Conservation (phyloP, 1,140 invertebrate species). For the Bombus confusus region DNA sequence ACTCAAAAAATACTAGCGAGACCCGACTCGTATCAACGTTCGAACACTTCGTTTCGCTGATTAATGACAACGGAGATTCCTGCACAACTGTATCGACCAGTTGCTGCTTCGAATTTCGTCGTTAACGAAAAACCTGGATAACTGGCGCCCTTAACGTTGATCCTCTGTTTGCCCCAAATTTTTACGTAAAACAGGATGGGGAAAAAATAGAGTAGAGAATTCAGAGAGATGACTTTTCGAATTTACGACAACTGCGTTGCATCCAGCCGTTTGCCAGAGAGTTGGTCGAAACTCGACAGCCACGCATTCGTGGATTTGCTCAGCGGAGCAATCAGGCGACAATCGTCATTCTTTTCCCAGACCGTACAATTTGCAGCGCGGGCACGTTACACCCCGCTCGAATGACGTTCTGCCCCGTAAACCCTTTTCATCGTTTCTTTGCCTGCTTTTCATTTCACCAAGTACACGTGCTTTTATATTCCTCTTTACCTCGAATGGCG, state of each 20-base stretch:
- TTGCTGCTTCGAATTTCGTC: not conserved
- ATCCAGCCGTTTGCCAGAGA: not conserved
- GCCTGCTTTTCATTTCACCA: constrained; percentile 38
- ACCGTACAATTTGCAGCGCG: constrained; percentile 9
- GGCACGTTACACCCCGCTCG: not conserved
- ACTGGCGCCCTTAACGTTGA: not conserved
- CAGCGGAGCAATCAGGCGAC: constrained; percentile 4
- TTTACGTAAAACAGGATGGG: not conserved
- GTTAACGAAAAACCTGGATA: not conserved
- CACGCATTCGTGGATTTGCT: not conserved
- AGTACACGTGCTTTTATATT: too few species aligned
- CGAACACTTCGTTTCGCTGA: constrained; percentile 5
- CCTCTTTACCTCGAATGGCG: not conserved
- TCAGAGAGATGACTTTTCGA: constrained; percentile 17
- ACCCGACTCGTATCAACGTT: not conserved
- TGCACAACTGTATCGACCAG: too few species aligned
- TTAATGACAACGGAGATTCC: constrained; percentile 14
- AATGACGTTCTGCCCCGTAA: not conserved
- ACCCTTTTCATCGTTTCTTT: constrained; percentile 49
- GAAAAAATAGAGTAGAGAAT: not conserved
- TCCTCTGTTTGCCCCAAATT: not conserved
- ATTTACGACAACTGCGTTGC: constrained; percentile 32
- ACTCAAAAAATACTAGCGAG: constrained; percentile 12
- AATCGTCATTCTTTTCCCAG: constrained; percentile 5
- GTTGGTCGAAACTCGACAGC: not conserved